phyloP scores from a whole-genome alignment of 2,113 vertebrate species.

The Microtus ochrogaster region DNA sequence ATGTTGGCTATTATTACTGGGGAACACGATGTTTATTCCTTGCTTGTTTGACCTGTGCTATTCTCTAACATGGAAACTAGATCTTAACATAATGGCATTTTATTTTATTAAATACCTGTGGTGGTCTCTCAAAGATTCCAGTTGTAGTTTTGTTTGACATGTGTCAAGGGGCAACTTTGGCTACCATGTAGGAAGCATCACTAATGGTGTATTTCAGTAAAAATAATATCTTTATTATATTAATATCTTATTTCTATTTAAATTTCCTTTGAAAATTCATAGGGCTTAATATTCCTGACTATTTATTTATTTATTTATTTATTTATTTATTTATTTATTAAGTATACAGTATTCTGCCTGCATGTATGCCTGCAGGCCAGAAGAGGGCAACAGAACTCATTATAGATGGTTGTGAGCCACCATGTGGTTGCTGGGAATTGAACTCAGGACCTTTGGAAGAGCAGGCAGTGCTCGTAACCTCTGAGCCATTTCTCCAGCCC shows the following conservation, averaged over 20 bases:
- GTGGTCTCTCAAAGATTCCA: neutral
- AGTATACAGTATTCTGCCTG: too few relatives aligned
- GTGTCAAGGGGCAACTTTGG: slow-evolving; percentile 25
- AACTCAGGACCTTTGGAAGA: too few relatives aligned
- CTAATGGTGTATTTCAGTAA: slow-evolving; percentile 51
- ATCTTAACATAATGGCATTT: neutral
- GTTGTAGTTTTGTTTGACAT: slow-evolving; percentile 51
- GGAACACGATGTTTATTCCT: neutral
- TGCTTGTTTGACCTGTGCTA: neutral
- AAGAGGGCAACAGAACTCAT: too few relatives aligned
- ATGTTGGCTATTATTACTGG: neutral
- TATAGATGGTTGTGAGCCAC: too few relatives aligned
- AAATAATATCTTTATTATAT: slow-evolving; percentile 49
- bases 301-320: too few relatives aligned
- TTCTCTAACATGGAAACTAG: slow-evolving; percentile 9
- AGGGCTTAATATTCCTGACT: too few relatives aligned
- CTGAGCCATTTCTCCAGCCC: too few relatives aligned
- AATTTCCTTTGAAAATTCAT: too few relatives aligned
- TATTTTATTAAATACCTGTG: slow-evolving; percentile 40
- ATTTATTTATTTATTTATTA: too few relatives aligned
- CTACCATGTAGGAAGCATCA: slow-evolving; percentile 57
- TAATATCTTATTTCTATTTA: slow-evolving; percentile 27
- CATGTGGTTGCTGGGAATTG: too few relatives aligned
- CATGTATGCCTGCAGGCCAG: too few relatives aligned
- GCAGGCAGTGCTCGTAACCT: too few relatives aligned